These are phyloP conservation scores for Stenotaenia linearis DNA, from an alignment of 2,888 invertebrate species.

Conservation along the genomic window DNA sequence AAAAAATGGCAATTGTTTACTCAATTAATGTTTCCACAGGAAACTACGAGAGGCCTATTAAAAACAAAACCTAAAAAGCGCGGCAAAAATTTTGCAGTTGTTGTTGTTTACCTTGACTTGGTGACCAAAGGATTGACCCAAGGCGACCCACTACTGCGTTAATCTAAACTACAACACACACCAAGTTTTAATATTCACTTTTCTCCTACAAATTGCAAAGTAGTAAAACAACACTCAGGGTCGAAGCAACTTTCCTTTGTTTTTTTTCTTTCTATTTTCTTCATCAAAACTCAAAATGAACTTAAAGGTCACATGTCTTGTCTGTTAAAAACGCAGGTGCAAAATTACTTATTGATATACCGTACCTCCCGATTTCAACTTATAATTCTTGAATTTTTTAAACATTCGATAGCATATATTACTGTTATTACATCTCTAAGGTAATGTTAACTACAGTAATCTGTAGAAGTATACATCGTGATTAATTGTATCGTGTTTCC, in stretches of 20 bases:
- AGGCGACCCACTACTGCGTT: neutral
- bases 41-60: neutral
- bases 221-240: neutral
- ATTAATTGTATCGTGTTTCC: neutral
- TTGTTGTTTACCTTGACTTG: neutral
- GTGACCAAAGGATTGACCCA: neutral
- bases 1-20: neutral
- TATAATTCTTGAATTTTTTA: neutral
- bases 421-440: neutral
- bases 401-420: neutral
- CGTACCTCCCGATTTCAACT: neutral
- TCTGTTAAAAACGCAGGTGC: neutral
- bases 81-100: neutral
- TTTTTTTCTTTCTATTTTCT: neutral
- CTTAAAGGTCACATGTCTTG: neutral
- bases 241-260: neutral
- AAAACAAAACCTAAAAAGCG: neutral
- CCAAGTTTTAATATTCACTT: neutral
- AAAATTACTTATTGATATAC: neutral
- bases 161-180: neutral
- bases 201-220: neutral
- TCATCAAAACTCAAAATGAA: neutral
- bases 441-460: neutral
- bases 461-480: neutral
- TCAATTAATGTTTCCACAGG: neutral